These are phyloP conservation scores for Epinephelus lanceolatus DNA, from an alignment of 2,113 vertebrate genomes.

Conservation along the genomic window DNA sequence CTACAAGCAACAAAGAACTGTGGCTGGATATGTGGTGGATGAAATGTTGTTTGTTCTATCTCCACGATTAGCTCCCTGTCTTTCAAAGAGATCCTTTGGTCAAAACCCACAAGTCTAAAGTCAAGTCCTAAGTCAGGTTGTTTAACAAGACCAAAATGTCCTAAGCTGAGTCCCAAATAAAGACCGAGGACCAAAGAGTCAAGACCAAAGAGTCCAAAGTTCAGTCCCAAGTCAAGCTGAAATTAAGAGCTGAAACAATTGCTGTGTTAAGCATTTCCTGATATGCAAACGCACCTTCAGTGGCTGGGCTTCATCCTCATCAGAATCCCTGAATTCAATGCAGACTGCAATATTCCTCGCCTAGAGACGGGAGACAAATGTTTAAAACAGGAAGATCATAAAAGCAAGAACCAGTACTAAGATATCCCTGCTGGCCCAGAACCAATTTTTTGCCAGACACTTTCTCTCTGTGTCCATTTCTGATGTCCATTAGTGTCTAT, in stretches of 20 bases:
- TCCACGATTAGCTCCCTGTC: too few species aligned
- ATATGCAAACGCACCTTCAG: constrained; percentile 88
- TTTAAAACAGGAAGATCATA: background rate
- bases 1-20: too few species aligned
- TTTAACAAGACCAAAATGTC: background rate
- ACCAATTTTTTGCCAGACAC: constrained; percentile 21
- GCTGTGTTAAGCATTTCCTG: background rate
- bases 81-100: too few species aligned
- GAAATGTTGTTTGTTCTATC: too few species aligned
- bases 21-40: too few species aligned
- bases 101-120: background rate
- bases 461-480: constrained; percentile 8
- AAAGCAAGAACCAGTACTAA: constrained; percentile 22
- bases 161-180: background rate
- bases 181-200: background rate
- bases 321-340: constrained; percentile 96
- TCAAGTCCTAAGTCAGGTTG: background rate
- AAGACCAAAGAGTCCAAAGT: background rate
- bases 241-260: background rate
- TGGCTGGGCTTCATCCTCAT: constrained; percentile 91
- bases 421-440: background rate
- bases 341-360: constrained; percentile 97
- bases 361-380: constrained; percentile 76
- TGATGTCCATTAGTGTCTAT: constrained; percentile 1
- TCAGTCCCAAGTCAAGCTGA: background rate